These are phyloP conservation scores for Sebastes minor DNA, from an alignment of 2,797 vertebrate genomes.

Conservation along the genomic window DNA sequence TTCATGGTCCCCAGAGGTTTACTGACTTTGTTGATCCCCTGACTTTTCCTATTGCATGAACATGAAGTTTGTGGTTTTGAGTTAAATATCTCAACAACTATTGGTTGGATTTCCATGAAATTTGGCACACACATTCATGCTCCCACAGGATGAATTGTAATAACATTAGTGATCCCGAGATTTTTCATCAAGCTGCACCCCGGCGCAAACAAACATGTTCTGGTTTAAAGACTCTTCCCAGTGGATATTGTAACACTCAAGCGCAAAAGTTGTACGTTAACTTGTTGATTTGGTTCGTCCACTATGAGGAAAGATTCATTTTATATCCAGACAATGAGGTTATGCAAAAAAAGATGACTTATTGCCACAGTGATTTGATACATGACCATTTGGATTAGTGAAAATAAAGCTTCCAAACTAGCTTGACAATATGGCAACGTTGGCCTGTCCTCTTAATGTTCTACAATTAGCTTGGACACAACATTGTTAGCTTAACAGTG, in stretches of 20 bases:
- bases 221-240: neutral
- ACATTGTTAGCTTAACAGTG: neutral
- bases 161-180: too few relatives aligned
- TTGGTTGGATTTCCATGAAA: too few relatives aligned
- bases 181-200: too few relatives aligned
- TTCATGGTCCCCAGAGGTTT: too few relatives aligned
- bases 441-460: neutral
- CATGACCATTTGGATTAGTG: conserved; percentile 14
- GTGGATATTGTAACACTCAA: neutral
- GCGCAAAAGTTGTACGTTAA: neutral
- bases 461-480: conserved; percentile 1
- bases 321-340: neutral
- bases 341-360: neutral
- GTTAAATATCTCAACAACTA: too few relatives aligned
- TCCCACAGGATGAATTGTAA: too few relatives aligned
- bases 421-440: neutral
- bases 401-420: neutral
- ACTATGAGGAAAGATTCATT: neutral
- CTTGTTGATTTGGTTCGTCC: neutral
- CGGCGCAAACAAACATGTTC: too few relatives aligned
- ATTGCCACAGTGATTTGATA: neutral
- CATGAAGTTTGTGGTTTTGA: too few relatives aligned
- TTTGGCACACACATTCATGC: too few relatives aligned
- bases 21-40: too few relatives aligned
- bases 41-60: too few relatives aligned